Conservation (phyloP, 30 jellyfish, hydroid and myxozoan species). For the Cassiopea andromeda region DNA sequence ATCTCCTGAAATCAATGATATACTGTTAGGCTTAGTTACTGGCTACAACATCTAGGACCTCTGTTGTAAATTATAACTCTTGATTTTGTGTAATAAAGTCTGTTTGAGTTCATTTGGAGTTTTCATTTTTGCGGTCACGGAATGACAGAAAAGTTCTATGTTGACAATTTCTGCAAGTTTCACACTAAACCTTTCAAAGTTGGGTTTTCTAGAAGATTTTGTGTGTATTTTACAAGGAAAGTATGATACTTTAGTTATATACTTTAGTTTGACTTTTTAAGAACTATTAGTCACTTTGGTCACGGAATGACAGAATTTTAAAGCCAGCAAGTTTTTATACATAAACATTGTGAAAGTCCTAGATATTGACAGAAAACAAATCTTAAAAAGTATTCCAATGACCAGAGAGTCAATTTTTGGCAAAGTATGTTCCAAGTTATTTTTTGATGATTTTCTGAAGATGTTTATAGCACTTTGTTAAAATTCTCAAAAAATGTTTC, state of each 20-base stretch:
- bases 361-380: too few relatives aligned
- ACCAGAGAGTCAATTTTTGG: too few relatives aligned
- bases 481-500: too few relatives aligned
- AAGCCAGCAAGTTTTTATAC: too few relatives aligned
- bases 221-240: slow-evolving; percentile 7
- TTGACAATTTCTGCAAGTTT: background rate
- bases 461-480: too few relatives aligned
- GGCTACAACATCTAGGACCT: background rate
- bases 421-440: too few relatives aligned
- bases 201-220: slow-evolving; percentile 4
- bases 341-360: too few relatives aligned
- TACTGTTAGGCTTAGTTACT: background rate
- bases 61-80: background rate
- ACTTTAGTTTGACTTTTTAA: background rate
- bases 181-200: slow-evolving; percentile 9
- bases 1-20: slow-evolving; percentile 8
- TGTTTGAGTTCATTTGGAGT: slow-evolving; percentile 2
- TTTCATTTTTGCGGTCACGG: background rate
- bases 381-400: too few relatives aligned
- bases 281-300: too few relatives aligned
- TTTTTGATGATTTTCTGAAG: too few relatives aligned
- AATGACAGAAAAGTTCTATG: slow-evolving; percentile 7
- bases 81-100: slow-evolving; percentile 2
- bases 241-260: background rate
- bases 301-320: too few relatives aligned